phyloP scores from a whole-genome alignment of 2,113 vertebrate genomes.

The Sporophila hypoxantha region DNA sequence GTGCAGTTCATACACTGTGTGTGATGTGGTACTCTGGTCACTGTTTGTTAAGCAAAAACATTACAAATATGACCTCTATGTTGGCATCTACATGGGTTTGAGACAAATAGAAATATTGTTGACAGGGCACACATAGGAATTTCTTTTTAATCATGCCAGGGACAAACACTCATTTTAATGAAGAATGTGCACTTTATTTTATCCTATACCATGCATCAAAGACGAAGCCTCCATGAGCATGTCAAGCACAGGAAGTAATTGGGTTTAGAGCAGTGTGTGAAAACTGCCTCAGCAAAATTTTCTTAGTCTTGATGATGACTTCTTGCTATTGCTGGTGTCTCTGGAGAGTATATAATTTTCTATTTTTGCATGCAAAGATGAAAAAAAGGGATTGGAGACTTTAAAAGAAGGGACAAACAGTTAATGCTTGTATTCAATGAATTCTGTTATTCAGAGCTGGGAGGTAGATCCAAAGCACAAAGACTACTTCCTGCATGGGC shows the following conservation, averaged over 20 bases:
- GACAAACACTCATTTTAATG: background rate
- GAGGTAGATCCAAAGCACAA: background rate
- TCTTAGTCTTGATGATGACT: background rate
- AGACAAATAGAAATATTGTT: background rate
- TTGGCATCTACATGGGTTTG: background rate
- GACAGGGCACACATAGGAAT: background rate
- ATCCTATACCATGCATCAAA: background rate
- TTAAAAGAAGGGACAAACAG: background rate
- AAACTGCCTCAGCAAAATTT: conserved; percentile 33
- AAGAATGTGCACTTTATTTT: background rate
- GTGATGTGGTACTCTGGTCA: background rate
- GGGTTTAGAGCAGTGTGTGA: background rate
- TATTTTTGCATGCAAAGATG: background rate
- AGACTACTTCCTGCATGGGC: background rate
- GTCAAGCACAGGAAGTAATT: background rate
- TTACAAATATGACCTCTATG: background rate
- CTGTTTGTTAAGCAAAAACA: background rate
- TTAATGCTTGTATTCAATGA: background rate
- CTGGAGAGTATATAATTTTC: background rate
- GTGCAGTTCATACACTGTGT: background rate
- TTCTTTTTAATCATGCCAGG: background rate
- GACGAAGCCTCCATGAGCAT: background rate
- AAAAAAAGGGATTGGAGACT: background rate
- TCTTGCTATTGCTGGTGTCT: background rate
- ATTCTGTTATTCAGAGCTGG: background rate